phyloP scores from a whole-genome alignment of 2,888 invertebrate genomes.

The Cantharis lateralis region DNA sequence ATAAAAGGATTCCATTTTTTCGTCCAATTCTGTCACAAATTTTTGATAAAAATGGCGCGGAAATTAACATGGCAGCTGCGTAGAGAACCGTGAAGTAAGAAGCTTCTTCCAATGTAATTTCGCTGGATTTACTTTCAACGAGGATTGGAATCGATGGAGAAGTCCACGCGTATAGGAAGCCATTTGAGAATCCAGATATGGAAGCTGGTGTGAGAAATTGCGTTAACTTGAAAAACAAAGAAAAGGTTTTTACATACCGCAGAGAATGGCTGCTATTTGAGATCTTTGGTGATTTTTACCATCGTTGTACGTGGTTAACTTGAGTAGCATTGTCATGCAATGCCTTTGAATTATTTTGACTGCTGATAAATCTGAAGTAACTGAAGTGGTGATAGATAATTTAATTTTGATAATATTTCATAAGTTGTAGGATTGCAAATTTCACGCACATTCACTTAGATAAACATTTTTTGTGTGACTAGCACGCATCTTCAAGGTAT shows the following conservation, averaged over 20 bases:
- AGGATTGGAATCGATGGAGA: conserved; percentile 12
- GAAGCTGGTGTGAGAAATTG: neutral
- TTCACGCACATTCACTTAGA: too few relatives aligned
- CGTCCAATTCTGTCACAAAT: conserved; percentile 36
- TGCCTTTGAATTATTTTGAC: neutral
- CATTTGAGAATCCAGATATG: neutral
- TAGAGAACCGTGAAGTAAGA: conserved; percentile 37
- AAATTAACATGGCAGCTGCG: conserved; percentile 29
- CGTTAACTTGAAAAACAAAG: neutral
- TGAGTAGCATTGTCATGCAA: neutral
- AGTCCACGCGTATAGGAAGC: conserved; percentile 11
- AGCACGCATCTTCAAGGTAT: too few relatives aligned
- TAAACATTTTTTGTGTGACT: too few relatives aligned
- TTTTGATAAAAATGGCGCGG: conserved; percentile 25
- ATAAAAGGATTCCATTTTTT: conserved; percentile 37
- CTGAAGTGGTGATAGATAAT: neutral
- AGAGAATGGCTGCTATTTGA: neutral
- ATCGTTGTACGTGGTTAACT: neutral
- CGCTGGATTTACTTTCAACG: neutral
- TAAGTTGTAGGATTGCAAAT: neutral
- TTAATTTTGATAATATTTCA: conserved; percentile 1
- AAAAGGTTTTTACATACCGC: neutral
- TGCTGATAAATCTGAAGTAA: neutral
- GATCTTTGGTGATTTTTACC: neutral
- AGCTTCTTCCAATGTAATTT: conserved; percentile 31